Evolutionary conservation across 2,113 vertebrate genomes (phyloP).

Genomic region (Rhynchomys soricoides): DNA sequence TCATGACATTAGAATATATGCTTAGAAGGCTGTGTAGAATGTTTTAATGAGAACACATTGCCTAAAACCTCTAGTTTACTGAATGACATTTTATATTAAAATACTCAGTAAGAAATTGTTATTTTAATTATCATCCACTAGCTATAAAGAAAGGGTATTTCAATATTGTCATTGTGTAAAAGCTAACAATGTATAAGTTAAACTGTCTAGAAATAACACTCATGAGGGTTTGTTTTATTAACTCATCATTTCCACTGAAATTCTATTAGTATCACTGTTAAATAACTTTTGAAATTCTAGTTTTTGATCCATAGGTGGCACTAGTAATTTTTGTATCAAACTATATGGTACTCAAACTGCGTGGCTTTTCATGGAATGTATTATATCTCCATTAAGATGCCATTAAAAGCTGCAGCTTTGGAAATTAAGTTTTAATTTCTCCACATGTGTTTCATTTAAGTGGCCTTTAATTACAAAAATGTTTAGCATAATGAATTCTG

Average conservation of each 20-base stretch:
- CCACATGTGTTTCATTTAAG: constrained; percentile 74
- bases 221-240: neutral
- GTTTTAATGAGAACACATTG: constrained; percentile 18
- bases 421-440: constrained; percentile 79
- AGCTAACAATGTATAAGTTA: neutral
- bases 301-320: constrained; percentile 81
- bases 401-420: constrained; percentile 74
- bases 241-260: neutral
- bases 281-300: constrained; percentile 9
- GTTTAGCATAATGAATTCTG: constrained; percentile 77
- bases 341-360: constrained; percentile 16
- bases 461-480: constrained; percentile 77
- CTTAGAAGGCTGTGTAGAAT: neutral
- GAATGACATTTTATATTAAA: constrained; percentile 8
- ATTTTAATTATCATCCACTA: neutral
- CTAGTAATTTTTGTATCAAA: constrained; percentile 75
- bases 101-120: neutral
- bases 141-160: constrained; percentile 5
- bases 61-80: neutral
- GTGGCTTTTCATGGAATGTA: constrained; percentile 25
- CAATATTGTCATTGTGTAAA: neutral
- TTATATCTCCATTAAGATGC: constrained; percentile 59
- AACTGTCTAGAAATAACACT: neutral
- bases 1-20: neutral
- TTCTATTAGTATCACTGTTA: neutral